A percentile compares a stretch with the other conserved stretches of the same genome.
Conservation (phyloP, 2,113 vertebrate species). For the Archocentrus centrarchus region DNA sequence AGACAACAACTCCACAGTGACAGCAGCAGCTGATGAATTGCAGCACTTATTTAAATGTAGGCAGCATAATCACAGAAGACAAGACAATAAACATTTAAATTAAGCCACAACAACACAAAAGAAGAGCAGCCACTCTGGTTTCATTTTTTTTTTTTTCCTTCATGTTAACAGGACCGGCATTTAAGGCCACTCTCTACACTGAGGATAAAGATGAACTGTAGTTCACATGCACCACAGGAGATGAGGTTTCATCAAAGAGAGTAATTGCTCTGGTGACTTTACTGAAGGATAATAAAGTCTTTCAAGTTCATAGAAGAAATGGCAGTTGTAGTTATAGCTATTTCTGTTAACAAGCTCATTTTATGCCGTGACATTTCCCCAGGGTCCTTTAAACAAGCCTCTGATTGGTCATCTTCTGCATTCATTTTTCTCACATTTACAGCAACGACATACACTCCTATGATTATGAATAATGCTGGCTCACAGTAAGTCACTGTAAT, state of each 20-base stretch:
- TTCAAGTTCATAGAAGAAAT: conserved; percentile 40
- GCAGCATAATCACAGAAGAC: background rate
- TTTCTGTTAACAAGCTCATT: conserved; percentile 70
- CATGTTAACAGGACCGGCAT: background rate
- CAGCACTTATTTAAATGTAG: conserved; percentile 4
- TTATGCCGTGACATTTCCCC: conserved; percentile 62
- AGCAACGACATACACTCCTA: conserved; percentile 52
- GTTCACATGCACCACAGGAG: conserved; percentile 61
- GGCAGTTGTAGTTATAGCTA: conserved; percentile 31
- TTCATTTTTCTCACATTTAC: conserved; percentile 69
- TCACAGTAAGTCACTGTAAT: conserved; percentile 65
- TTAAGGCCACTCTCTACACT: background rate
- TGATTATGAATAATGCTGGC: conserved; percentile 60
- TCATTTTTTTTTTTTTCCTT: background rate
- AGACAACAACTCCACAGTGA: background rate
- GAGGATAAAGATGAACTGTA: conserved; percentile 44
- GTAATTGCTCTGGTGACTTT: conserved; percentile 48
- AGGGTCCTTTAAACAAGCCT: conserved; percentile 46
- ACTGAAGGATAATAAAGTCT: conserved; percentile 51
- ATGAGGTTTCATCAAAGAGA: conserved; percentile 49
- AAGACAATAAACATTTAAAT: conserved; percentile 2
- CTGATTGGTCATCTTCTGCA: conserved; percentile 54
- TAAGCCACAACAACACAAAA: conserved; percentile 1
- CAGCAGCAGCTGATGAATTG: conserved; percentile 28
- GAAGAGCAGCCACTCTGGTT: background rate